Evolutionary conservation across 2,797 vertebrate species (phyloP).

Genomic region (Clarias laeviceps): DNA sequence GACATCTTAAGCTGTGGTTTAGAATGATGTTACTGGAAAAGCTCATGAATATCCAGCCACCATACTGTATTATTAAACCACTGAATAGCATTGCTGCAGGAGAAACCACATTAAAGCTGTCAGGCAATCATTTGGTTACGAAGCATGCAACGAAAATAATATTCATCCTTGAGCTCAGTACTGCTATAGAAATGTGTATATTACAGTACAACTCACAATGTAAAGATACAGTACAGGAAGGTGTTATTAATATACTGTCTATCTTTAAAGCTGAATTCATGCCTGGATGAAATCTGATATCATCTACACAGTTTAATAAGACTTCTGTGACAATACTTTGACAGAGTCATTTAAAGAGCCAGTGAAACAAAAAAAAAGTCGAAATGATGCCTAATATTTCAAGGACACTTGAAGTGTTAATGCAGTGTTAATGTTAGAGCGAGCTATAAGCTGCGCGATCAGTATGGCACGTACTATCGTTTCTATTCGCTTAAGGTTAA

Average conservation of each 20-base stretch:
- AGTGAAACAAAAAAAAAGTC: background rate
- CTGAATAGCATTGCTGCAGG: background rate
- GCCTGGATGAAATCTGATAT: background rate
- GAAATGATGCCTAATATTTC: background rate
- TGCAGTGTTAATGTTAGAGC: background rate
- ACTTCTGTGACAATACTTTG: background rate
- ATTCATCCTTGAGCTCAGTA: background rate
- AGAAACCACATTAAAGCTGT: background rate
- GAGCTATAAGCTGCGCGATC: slow-evolving; percentile 2
- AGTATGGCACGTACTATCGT: background rate
- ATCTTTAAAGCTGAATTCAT: background rate
- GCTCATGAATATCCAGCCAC: background rate
- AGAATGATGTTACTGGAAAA: background rate
- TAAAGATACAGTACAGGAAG: background rate
- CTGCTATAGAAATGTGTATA: background rate
- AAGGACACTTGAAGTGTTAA: background rate
- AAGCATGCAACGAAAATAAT: background rate
- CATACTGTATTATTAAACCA: background rate
- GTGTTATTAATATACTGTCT: background rate
- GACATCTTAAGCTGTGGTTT: background rate
- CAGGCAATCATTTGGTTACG: background rate
- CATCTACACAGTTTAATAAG: background rate
- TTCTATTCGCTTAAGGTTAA: too few species aligned
- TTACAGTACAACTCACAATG: background rate
- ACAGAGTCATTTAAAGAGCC: background rate